Evolutionary conservation across 2,797 vertebrate species (phyloP).

Genomic region (Sebastes matsubarae): DNA sequence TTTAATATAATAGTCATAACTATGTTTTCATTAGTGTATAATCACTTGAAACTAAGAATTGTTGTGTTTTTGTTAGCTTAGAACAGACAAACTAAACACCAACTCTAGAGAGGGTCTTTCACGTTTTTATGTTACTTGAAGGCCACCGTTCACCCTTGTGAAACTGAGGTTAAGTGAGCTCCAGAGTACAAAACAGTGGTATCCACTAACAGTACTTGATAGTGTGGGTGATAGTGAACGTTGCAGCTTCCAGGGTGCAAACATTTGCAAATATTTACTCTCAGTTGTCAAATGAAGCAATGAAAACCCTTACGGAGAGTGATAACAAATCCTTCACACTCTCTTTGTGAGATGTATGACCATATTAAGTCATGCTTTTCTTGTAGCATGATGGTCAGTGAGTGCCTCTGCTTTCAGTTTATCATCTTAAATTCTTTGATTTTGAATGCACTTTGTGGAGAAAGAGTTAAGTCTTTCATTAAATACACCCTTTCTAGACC

Average conservation of each 20-base stretch:
- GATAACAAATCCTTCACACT: neutral
- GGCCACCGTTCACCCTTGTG: no score
- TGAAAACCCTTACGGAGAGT: neutral
- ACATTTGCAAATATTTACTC: neutral
- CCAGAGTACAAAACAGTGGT: no score
- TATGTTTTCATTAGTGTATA: no score
- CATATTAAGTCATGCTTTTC: neutral
- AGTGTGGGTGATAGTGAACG: neutral
- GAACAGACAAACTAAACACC: no score
- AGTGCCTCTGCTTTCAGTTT: neutral
- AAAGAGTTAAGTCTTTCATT: neutral
- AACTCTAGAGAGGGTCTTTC: no score
- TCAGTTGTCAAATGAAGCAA: neutral
- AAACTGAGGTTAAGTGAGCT: no score
- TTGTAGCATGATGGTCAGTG: neutral
- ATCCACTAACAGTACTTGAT: neutral
- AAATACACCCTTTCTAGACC: slow-evolving; percentile 76
- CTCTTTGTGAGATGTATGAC: neutral
- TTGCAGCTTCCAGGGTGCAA: neutral
- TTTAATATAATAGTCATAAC: no score
- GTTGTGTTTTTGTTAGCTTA: no score
- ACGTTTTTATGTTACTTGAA: no score
- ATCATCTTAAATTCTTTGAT: neutral
- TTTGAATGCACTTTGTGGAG: neutral
- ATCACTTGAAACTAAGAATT: no score